Conservation (phyloP, 2,113 vertebrate species). For the Sitta europaea region DNA sequence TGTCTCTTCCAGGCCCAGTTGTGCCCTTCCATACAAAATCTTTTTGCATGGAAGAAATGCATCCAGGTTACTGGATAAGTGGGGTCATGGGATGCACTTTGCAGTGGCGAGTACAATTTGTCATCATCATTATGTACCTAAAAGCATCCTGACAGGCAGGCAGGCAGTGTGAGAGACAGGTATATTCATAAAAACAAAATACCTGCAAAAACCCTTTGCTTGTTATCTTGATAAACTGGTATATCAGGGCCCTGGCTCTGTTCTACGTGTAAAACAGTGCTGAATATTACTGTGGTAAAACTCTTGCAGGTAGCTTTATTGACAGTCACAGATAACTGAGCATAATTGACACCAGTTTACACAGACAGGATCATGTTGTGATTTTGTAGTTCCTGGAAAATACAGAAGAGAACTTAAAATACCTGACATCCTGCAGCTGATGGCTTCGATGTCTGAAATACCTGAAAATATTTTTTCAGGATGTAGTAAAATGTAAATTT, state of each 20-base stretch:
- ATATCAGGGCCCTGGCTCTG: not conserved
- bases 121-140: not conserved
- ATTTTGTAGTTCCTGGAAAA: not conserved
- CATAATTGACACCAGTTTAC: not conserved
- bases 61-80: not conserved
- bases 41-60: not conserved
- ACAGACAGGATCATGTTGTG: not conserved
- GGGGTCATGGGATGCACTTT: not conserved
- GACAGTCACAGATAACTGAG: fast-evolving
- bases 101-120: not conserved
- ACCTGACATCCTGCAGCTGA: not conserved
- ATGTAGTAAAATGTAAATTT: not conserved
- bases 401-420: not conserved
- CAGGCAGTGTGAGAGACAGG: not conserved
- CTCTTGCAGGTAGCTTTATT: not conserved
- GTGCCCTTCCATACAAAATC: not conserved
- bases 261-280: fast-evolving
- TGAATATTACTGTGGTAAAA: not conserved
- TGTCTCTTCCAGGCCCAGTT: not conserved
- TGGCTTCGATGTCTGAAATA: not conserved
- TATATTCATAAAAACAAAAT: not conserved
- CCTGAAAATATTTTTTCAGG: not conserved
- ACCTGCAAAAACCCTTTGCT: not conserved
- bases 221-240: not conserved
- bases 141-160: not conserved